A percentile compares a stretch with the other conserved stretches of the same genome.
phyloP scores from a whole-genome alignment of 2,888 invertebrate species.

The Strigamia crassipes region DNA sequence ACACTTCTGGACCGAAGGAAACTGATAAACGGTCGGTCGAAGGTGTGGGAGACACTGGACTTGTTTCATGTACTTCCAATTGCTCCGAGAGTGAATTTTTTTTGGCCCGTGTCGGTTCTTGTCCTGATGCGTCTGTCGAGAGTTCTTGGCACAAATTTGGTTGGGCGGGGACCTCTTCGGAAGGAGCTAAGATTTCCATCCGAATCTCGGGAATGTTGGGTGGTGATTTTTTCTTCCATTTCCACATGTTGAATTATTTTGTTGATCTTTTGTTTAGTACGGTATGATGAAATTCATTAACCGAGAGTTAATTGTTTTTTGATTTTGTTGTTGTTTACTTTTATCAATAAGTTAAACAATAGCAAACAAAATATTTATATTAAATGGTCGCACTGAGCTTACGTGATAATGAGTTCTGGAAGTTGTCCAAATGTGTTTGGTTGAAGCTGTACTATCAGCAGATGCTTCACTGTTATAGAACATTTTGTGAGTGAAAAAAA shows the following conservation, averaged over 20 bases:
- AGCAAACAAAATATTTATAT: neutral
- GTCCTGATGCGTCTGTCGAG: neutral
- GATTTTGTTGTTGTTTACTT: neutral
- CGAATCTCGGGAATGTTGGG: conserved; percentile 41
- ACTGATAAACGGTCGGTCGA: conserved; percentile 74
- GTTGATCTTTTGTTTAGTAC: neutral
- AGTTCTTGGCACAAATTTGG: conserved; percentile 27
- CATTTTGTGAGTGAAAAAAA: conserved; percentile 13
- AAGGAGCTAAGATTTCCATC: conserved; percentile 34
- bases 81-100: conserved; percentile 39
- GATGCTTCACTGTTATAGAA: neutral
- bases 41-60: conserved; percentile 67
- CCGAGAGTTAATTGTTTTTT: no score
- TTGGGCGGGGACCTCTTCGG: conserved; percentile 42
- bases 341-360: neutral
- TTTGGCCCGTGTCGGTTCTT: neutral
- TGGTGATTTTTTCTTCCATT: conserved; percentile 19
- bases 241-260: conserved; percentile 41
- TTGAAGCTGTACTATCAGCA: conserved; percentile 23
- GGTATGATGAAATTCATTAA: neutral
- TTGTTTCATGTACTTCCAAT: neutral
- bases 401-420: conserved; percentile 38
- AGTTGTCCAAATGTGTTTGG: neutral
- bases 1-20: conserved; percentile 69
- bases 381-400: conserved; percentile 1